Conservation (phyloP, 2,888 invertebrate genomes). For the Catonia carolina region DNA sequence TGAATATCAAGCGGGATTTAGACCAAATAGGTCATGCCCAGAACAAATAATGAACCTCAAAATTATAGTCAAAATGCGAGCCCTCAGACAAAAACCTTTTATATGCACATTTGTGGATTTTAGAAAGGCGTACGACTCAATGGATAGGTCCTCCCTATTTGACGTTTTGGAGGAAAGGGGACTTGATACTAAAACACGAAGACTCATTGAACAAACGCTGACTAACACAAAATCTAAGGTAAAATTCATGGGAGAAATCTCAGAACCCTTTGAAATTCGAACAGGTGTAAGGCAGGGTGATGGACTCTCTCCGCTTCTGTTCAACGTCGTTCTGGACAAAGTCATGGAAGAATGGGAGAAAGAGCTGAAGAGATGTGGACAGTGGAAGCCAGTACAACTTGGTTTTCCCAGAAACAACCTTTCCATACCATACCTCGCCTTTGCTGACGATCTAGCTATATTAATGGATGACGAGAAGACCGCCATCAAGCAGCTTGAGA, state of each 20-base stretch:
- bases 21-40: constrained; percentile 22
- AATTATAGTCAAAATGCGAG: constrained; percentile 16
- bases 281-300: constrained; percentile 11
- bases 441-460: background rate
- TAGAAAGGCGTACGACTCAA: constrained; percentile 21
- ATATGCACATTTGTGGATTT: constrained; percentile 24
- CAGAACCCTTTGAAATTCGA: constrained; percentile 20
- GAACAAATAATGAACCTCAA: constrained; percentile 24
- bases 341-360: constrained; percentile 8
- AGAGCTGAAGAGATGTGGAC: background rate
- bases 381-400: background rate
- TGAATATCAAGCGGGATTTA: constrained; percentile 20
- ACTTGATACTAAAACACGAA: constrained; percentile 4
- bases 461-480: background rate
- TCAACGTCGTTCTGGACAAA: constrained; percentile 8
- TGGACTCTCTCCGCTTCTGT: constrained; percentile 3
- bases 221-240: constrained; percentile 19
- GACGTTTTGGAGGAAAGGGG: constrained; percentile 3
- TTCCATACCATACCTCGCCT: background rate
- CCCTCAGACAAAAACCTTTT: constrained; percentile 8
- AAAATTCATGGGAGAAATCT: constrained; percentile 20
- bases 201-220: constrained; percentile 14
- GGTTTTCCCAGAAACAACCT: background rate
- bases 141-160: constrained; percentile 20
- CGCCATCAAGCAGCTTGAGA: background rate